Evolutionary conservation across 2,113 vertebrate species (phyloP), one percentile per base, ranked within the genome.

Genomic region (Etheostoma cragini): DNA sequence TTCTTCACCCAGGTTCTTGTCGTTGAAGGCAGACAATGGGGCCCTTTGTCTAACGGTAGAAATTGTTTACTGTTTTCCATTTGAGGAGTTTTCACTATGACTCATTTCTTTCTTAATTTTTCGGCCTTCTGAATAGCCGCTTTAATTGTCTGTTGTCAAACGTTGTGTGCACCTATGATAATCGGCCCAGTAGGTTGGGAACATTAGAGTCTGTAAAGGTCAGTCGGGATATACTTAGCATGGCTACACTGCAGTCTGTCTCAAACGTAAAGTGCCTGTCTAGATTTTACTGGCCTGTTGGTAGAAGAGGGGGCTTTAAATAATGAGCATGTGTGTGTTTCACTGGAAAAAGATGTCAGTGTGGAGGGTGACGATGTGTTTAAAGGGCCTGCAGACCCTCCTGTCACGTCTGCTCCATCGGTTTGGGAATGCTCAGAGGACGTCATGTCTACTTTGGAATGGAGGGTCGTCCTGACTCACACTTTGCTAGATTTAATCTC

Each of bases 11-110:
- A 90, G 82, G 87, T 93, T 91, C 79, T 84, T 54, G 62, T 71
- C 70, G 70, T 80, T 81, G n/a, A 35, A 67, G 68, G 64, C 58
- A 81, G 81, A 92, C 89, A 91, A 93, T 84, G 74, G 68, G 42
- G 26, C 63, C 26, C 89, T 90, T 92, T 92, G 90, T 93, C 50
- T 72, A 33, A 72, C 47, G 26, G 61, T 78, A 81, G 78, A 71
- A 87, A 75, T 62, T 82, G 83, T 91, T 93, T 76, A 89, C 92
- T 87, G 83, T 92, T 87, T 91, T 92, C 80, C 61, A 71, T 82
- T 67, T 62, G 45, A 80, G 83, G 70, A 73, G 71, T 67, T 93
- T 90, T 84, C 38, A 74, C 75, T 73, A 21, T 87, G 85, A 90
- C 73, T 88, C 73, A 19, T 60, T 86, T 82, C 35, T 82, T 46